Conservation (phyloP, 2,113 vertebrate species). For the Myotis brandtii region DNA sequence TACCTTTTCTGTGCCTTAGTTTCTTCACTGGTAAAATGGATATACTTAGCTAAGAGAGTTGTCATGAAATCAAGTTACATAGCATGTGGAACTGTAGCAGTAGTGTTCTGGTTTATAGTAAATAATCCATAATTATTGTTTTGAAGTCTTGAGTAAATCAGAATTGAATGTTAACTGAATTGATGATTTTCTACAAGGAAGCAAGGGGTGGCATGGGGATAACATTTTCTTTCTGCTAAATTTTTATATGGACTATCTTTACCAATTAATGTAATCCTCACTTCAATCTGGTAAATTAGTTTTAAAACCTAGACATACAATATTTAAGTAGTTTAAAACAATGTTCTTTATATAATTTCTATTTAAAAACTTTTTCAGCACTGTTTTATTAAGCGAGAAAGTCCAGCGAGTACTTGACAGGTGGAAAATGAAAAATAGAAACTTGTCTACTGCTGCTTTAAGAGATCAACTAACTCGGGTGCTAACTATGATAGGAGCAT, state of each 20-base stretch:
- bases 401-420: conserved; percentile 62
- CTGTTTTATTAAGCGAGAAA: conserved; percentile 72
- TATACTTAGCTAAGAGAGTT: neutral
- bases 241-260: conserved; percentile 7
- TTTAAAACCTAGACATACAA: conserved; percentile 22
- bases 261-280: conserved; percentile 28
- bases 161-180: conserved; percentile 26
- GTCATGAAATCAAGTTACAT: neutral
- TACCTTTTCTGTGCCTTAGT: neutral
- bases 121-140: neutral
- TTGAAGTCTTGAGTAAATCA: conserved; percentile 16
- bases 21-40: conserved; percentile 36
- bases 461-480: conserved; percentile 78
- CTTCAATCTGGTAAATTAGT: conserved; percentile 4
- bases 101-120: neutral
- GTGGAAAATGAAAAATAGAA: conserved; percentile 78
- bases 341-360: conserved; percentile 45
- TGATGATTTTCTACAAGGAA: conserved; percentile 28
- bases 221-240: conserved; percentile 13
- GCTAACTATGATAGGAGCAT: conserved; percentile 81
- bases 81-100: neutral
- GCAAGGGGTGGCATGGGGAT: neutral
- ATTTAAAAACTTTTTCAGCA: conserved; percentile 69
- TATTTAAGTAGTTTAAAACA: conserved; percentile 53
- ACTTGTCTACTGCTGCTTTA: conserved; percentile 52